phyloP scores from a whole-genome alignment of 2,888 invertebrate species.

The Patella depressa region DNA sequence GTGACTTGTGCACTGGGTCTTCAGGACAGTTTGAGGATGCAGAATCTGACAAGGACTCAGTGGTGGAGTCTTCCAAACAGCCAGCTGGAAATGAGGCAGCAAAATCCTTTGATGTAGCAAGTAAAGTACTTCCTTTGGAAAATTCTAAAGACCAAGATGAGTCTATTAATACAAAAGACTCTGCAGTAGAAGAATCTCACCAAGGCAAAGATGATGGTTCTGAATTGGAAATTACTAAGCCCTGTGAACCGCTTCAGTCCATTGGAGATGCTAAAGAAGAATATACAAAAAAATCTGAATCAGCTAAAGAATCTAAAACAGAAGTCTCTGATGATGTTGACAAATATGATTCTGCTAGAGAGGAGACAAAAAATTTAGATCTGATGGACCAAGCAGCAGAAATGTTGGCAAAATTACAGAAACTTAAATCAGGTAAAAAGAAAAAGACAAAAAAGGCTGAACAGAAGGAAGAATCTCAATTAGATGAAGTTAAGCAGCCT shows the following conservation, averaged over 20 bases:
- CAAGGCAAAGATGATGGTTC: not conserved
- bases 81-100: too few species aligned
- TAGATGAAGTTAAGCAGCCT: not conserved
- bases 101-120: too few species aligned
- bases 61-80: too few species aligned
- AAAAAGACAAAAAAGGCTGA: not conserved
- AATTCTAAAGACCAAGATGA: not conserved
- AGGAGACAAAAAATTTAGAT: not conserved
- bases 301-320: too few species aligned
- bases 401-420: not conserved
- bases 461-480: not conserved
- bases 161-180: not conserved
- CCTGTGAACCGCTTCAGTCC: not conserved
- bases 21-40: too few species aligned
- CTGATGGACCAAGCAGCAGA: conserved; percentile 9
- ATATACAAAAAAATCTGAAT: too few species aligned
- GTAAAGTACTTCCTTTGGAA: not conserved
- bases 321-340: too few species aligned
- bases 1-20: too few species aligned
- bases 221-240: not conserved
- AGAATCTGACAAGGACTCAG: too few species aligned
- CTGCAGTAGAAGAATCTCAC: not conserved
- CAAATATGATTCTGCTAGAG: too few species aligned
- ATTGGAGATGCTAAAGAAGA: not conserved
- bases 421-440: not conserved